Base-by-base conservation (phyloP, 2,888 invertebrate genomes). In the Laspeyria flexula region DNA sequence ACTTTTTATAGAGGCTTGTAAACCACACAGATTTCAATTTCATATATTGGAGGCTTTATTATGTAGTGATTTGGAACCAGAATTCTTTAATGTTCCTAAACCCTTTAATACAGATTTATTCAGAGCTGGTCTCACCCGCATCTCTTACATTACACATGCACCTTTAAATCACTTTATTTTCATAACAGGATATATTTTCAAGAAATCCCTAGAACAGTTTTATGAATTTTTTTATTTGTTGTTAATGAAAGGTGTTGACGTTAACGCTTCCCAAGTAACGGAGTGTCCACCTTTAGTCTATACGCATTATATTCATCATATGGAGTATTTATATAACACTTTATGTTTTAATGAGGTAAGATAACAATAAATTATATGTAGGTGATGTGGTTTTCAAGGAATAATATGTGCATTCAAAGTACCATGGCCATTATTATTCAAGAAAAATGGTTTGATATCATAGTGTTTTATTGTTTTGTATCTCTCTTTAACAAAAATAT, bases 211-310 rank as follows among this genome's bases (percentile, higher is more conserved):
- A 16, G 85, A 87, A 12, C 85, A 83, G 40, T 92, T 91, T 57
- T 72, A 52, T 52, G 84, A 88, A 50, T 85, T 86, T 42, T 85
- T 93, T 51, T 81, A 86, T 67, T 75, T 90, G 43, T 85, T 90
- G 50, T 71, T 93, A 0, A 82, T 81, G 70, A 79, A 85, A 69
- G 93, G 92, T 13, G 83, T 88, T 3, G 63, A 79, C 38, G 88
- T 90, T 3, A 81, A 93, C 81, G 83, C 88, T 21, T 51, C 73
- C n/a, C 67, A 81, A 62, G 57, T 67, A 33, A 77, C 79, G 62
- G 90, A 92, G 67, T 92, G 92, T 60, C 92, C 93, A 30, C 92
- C 93, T 1, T 63, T 92, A 15, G 90, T 90, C 5, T 90, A 88
- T 55, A 75, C 89, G 47, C 90, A 90, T 63, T 85, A 82, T 55